These are phyloP conservation scores for Harpagus bidentatus DNA, from an alignment of 2,113 vertebrate genomes.

Conservation along the genomic window DNA sequence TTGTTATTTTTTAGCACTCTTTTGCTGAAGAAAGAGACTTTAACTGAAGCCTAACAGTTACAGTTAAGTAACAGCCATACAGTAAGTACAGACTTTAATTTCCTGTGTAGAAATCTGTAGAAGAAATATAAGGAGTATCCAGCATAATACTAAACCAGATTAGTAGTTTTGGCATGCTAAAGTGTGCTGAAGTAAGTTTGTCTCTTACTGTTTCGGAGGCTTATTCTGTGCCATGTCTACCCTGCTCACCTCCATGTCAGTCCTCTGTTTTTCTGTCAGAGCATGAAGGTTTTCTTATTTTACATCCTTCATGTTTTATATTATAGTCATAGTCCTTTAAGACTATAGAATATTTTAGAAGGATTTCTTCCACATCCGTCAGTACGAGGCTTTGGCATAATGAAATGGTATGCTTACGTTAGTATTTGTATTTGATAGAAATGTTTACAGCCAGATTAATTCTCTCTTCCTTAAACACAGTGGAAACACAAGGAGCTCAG, in stretches of 20 bases:
- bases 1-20: constrained; percentile 46
- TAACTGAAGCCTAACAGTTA: neutral
- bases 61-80: constrained; percentile 19
- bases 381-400: neutral
- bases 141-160: constrained; percentile 7
- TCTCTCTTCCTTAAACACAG: neutral
- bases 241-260: neutral
- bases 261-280: neutral
- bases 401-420: neutral
- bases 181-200: neutral
- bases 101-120: constrained; percentile 56
- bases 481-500: neutral
- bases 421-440: neutral
- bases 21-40: neutral
- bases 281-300: neutral
- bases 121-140: constrained; percentile 40
- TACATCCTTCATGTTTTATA: neutral
- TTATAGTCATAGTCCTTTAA: neutral
- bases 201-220: neutral
- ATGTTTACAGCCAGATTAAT: neutral
- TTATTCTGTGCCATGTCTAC: neutral
- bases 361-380: neutral
- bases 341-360: neutral
- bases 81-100: constrained; percentile 64
- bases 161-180: constrained; percentile 6